Conservation (phyloP, 2,113 vertebrate genomes). For the Procavia capensis region DNA sequence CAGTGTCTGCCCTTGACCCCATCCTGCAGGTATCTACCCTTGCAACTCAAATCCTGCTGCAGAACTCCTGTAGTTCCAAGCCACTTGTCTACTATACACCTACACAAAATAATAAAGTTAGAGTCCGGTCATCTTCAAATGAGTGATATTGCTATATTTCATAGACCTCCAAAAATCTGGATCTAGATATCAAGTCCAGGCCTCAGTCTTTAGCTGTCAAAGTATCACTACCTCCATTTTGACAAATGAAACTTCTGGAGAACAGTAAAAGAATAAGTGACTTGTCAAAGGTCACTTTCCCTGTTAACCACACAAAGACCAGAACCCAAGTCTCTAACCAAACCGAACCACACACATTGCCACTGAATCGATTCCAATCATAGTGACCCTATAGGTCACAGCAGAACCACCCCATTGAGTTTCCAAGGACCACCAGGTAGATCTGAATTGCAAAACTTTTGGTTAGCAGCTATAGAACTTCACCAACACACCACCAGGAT, state of each 20-base stretch:
- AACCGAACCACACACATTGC: too few relatives aligned
- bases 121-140: not conserved
- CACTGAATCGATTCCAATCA: too few relatives aligned
- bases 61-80: not conserved
- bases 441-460: too few relatives aligned
- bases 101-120: not conserved
- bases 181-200: not conserved
- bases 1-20: not conserved
- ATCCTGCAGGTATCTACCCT: too few relatives aligned
- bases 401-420: too few relatives aligned
- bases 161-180: not conserved
- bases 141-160: slow-evolving; percentile 11
- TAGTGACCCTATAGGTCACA: too few relatives aligned
- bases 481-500: too few relatives aligned
- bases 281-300: not conserved
- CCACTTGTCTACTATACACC: not conserved
- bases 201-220: not conserved
- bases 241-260: not conserved
- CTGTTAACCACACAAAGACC: not conserved
- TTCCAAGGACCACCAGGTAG: too few relatives aligned
- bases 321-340: not conserved
- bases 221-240: not conserved
- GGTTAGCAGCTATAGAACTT: too few relatives aligned
- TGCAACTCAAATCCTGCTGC: not conserved
- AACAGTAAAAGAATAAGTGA: not conserved